These are phyloP conservation scores for Psephotus haematonotus DNA, from an alignment of 2,113 vertebrate genomes.

Conservation along the genomic window DNA sequence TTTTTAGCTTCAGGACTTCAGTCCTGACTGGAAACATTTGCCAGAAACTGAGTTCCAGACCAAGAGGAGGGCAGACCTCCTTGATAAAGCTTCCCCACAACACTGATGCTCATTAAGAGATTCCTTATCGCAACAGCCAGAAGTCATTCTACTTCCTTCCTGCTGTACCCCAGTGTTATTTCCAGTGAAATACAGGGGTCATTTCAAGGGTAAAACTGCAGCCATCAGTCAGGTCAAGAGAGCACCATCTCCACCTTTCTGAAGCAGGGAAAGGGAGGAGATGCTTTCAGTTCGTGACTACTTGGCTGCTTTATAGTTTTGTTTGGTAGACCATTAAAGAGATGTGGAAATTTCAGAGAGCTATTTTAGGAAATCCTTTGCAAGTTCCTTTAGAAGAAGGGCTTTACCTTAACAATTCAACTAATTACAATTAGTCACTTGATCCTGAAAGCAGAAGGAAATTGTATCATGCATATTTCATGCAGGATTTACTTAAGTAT, in stretches of 20 bases:
- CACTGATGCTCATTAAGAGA: not conserved
- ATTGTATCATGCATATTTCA: not conserved
- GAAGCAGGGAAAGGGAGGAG: not conserved
- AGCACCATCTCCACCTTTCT: not conserved
- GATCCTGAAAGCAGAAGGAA: constrained; percentile 22
- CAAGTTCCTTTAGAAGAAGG: not conserved
- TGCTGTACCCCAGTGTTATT: not conserved
- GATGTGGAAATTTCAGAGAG: constrained; percentile 5
- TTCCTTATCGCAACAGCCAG: not conserved
- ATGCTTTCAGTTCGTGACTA: not conserved
- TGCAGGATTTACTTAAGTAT: constrained; percentile 16
- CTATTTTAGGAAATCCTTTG: constrained; percentile 30
- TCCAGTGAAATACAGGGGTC: not conserved
- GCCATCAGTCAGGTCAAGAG: not conserved
- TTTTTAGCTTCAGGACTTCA: not conserved
- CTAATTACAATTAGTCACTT: not conserved
- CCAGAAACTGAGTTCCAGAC: not conserved
- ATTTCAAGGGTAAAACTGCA: not conserved
- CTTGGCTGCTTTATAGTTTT: constrained; percentile 5
- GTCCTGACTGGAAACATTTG: not conserved
- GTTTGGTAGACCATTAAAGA: constrained; percentile 5
- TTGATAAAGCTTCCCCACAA: not conserved
- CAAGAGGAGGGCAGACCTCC: not conserved
- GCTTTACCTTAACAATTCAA: constrained; percentile 21
- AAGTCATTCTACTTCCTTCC: constrained; percentile 16